Percentiles rank a stretch among this genome's conserved stretches.
phyloP scores from a whole-genome alignment of 2,797 vertebrate species.

The Onychomys leucogaster region DNA sequence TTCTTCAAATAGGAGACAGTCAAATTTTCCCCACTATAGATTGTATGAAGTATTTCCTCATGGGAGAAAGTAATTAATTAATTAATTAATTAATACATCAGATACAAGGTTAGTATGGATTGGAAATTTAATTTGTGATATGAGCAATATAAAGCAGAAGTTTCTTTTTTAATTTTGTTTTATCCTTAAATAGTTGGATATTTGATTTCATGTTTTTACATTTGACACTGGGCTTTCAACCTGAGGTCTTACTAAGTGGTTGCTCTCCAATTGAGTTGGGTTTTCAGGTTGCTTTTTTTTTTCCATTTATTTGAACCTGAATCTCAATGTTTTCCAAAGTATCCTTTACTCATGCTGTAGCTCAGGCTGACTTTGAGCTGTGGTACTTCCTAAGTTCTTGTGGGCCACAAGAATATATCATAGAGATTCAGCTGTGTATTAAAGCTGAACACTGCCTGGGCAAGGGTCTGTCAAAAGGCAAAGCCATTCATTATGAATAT shows the following conservation, averaged over 20 bases:
- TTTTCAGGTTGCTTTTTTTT: no score
- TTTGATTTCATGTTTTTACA: background rate
- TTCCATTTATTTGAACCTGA: no score
- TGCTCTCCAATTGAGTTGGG: background rate
- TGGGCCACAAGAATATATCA: no score
- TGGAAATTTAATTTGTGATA: background rate
- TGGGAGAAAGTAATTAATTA: background rate
- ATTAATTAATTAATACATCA: background rate
- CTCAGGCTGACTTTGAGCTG: background rate
- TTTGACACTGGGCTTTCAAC: background rate
- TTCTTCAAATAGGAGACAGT: background rate
- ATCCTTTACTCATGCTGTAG: background rate
- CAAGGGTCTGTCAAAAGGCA: no score
- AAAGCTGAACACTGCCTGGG: no score
- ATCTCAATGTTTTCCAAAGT: background rate
- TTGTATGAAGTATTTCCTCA: background rate
- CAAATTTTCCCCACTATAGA: background rate
- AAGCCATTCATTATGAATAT: no score
- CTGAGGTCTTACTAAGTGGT: background rate
- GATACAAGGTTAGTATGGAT: background rate
- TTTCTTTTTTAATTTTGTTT: background rate
- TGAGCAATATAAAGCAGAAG: background rate
- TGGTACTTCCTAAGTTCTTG: background rate
- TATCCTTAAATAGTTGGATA: background rate
- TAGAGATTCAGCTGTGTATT: no score